Evolutionary conservation across 2,888 invertebrate species (phyloP), one percentile per base, ranked within the genome.

Genomic region (Drosophila prolongata): DNA sequence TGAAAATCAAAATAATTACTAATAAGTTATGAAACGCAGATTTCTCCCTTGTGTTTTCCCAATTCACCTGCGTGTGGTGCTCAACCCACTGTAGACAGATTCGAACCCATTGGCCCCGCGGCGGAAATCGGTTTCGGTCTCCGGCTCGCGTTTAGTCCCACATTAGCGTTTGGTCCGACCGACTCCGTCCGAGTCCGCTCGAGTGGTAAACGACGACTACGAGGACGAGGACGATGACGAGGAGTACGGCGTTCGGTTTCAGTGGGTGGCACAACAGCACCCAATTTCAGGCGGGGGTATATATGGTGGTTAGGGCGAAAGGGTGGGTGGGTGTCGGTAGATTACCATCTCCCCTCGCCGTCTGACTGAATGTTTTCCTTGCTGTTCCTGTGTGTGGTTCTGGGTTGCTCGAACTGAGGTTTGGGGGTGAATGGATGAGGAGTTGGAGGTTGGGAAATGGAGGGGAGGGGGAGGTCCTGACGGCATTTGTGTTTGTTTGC

Each of bases 71-170:
- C 0, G 10, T 47, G 14, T 3, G 1, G 13, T 19, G 10, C 49
- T 13, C 11, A 35, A n/a, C 37, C 56, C 76, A 64, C 76, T 56
- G 62, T 60, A 35, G 49, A 37, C 30, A 27, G 56, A 56, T 61
- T 65, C 24, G 27, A 57, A 46, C 56, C 64, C 60, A 64, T 60
- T 69, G 67, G 70, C 67, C 77, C 72, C 67, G 75, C 80, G 62
- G 69, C 77, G 81, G 79, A 79, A 83, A 89, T 89, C 79, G 87
- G 80, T 84, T 82, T 85, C 74, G 77, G 76, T 80, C 77, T 61
- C 77, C 56, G 52, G 75, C 80, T 78, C 78, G 80, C 87, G 77
- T 84, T 88, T 87, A 88, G 89, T 60, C 87, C 75, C 78, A 80
- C 89, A 86, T 86, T 86, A 86, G 87, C 85, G 89, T 84, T 75